Conservation (phyloP, 2,888 invertebrate species). For the Hipparchia sbordonii region DNA sequence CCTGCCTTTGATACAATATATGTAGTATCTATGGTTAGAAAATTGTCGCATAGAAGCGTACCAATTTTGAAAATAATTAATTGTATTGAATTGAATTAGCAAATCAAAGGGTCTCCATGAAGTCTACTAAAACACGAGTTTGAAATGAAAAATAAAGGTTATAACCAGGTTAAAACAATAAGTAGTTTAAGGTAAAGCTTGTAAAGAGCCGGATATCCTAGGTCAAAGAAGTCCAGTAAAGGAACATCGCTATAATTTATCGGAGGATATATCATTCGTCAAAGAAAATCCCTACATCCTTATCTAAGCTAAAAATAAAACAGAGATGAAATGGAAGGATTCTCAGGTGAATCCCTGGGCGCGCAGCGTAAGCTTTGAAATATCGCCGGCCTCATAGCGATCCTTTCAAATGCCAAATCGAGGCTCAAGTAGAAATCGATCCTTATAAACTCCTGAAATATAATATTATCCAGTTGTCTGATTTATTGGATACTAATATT, state of each 20-base stretch:
- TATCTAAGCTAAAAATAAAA: slow-evolving; percentile 70
- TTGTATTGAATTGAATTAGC: too few species aligned
- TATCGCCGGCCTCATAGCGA: slow-evolving; percentile 52
- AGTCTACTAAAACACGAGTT: neutral
- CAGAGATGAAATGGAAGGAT: slow-evolving; percentile 72
- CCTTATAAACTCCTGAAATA: slow-evolving; percentile 23
- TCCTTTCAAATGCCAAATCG: slow-evolving; percentile 30
- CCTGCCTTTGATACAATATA: too few species aligned
- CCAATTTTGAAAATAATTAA: too few species aligned
- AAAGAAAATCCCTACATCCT: slow-evolving; percentile 57
- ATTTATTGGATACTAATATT: slow-evolving; percentile 15
- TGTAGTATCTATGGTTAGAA: too few species aligned
- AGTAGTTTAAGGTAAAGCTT: neutral
- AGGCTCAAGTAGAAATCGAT: slow-evolving; percentile 25
- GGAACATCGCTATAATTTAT: slow-evolving; percentile 15
- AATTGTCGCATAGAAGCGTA: too few species aligned
- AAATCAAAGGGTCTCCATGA: too few species aligned
- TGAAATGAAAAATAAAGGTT: neutral
- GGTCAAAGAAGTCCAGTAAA: slow-evolving; percentile 3
- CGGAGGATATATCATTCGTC: slow-evolving; percentile 54
- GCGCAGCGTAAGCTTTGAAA: slow-evolving; percentile 64
- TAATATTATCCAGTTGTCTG: slow-evolving; percentile 3
- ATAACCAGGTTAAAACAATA: neutral
- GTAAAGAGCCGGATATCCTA: slow-evolving; percentile 29
- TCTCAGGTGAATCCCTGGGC: slow-evolving; percentile 55